These are phyloP conservation scores for Pseudochirops cupreus DNA, from an alignment of 2,797 vertebrate genomes.

Conservation along the genomic window DNA sequence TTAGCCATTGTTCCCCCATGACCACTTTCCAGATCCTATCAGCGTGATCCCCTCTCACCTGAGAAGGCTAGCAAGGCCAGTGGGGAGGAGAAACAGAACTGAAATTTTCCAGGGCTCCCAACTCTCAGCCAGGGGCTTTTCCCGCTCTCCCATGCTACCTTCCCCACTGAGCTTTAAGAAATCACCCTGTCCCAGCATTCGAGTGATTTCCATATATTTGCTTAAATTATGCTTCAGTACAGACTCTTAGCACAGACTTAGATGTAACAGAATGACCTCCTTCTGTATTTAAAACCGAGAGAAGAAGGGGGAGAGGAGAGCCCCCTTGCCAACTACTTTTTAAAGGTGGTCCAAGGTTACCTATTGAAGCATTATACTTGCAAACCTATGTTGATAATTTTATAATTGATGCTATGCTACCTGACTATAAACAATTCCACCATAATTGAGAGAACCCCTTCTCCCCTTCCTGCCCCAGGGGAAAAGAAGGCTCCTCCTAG, in stretches of 20 bases:
- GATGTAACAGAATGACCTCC: slow-evolving; percentile 58
- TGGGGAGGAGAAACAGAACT: background rate
- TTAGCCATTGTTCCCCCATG: background rate
- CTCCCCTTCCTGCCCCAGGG: background rate
- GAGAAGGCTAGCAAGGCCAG: background rate
- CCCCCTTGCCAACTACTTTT: slow-evolving; percentile 28
- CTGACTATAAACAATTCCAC: background rate
- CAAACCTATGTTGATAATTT: slow-evolving; percentile 20
- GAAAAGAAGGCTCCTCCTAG: background rate
- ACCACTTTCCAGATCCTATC: background rate
- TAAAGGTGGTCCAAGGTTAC: slow-evolving; percentile 61
- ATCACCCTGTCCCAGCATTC: background rate
- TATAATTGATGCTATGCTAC: background rate
- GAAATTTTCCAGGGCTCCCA: background rate
- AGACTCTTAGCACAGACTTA: slow-evolving; percentile 64
- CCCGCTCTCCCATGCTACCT: background rate
- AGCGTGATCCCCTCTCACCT: background rate
- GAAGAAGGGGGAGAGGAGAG: background rate
- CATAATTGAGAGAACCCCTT: background rate
- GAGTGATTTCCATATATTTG: slow-evolving; percentile 64
- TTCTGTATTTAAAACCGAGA: slow-evolving; percentile 51
- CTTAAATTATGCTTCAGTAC: slow-evolving; percentile 65
- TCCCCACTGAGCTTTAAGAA: background rate
- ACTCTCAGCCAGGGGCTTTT: background rate
- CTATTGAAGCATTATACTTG: slow-evolving; percentile 31